These are phyloP conservation scores for Himantopus leucocephalus DNA, from an alignment of 2,113 vertebrate genomes.

Conservation along the genomic window DNA sequence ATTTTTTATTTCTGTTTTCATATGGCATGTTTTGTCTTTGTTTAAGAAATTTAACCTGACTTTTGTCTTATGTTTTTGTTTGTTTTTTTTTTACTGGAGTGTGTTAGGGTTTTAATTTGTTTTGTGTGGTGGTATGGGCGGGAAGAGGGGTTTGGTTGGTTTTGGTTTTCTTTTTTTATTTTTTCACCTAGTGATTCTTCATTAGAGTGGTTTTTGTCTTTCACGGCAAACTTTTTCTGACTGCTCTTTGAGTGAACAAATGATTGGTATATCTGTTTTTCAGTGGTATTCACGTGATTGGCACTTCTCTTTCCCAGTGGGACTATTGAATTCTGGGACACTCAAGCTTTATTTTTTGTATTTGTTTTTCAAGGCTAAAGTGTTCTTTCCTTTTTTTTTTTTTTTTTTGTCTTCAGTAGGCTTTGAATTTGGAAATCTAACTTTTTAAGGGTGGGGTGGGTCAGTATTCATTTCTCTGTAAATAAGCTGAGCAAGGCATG, in stretches of 20 bases:
- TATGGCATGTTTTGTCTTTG: neutral
- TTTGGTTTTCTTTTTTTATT: neutral
- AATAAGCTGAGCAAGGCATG: neutral
- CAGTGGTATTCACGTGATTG: neutral
- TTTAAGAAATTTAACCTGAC: neutral
- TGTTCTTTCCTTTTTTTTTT: neutral
- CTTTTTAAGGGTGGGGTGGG: neutral
- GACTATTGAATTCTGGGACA: neutral
- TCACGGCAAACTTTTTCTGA: neutral
- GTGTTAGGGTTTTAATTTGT: neutral
- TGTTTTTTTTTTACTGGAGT: neutral
- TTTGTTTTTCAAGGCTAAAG: neutral
- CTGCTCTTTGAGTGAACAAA: neutral
- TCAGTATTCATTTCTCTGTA: neutral
- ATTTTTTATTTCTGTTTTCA: neutral
- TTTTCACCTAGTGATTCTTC: neutral
- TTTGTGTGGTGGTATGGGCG: neutral
- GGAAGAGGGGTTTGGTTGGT: neutral
- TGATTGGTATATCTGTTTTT: neutral
- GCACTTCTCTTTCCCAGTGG: neutral
- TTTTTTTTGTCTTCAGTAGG: neutral
- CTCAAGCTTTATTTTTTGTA: neutral
- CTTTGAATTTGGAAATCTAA: neutral
- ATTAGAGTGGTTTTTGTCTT: neutral
- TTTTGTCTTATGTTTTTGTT: neutral